Evolutionary conservation across 2,888 invertebrate genomes (phyloP), one percentile per base, ranked within the genome.

Genomic region (Tipula confusa): DNA sequence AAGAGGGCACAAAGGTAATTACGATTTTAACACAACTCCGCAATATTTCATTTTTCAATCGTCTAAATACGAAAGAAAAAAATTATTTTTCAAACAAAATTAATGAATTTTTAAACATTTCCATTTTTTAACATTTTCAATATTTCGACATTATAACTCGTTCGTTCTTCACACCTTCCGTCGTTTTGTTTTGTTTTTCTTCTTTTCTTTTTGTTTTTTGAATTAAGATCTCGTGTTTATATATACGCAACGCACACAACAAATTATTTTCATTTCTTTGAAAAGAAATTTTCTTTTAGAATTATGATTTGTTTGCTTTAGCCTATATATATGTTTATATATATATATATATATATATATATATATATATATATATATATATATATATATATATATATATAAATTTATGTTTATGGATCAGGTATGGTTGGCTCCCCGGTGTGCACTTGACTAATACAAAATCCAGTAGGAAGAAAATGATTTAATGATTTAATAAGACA

Each of bases 51-150:
- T 24, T 64, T 13, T 64, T 64, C 64, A 64, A 64, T 64, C 64
- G 64, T 64, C 64, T 24, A 64, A 18, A 2, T n/a, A n/a, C n/a
- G n/a, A n/a, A n/a, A n/a, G n/a, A n/a, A n/a, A 64, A 64, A 64
- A 24, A 64, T 64, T 18, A 64, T 64, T 24, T 64, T 64, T 64
- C 64, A 64, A 64, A 64, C 64, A 64, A 64, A 64, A 64, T 64
- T 64, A 64, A 64, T 64, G 64, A 64, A 64, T 64, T 64, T 64
- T 64, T 64, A 64, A 64, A 64, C 64, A 64, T 64, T 64, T 64
- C 18, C 24, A 64, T 64, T 64, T 64, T 64, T 64, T 64, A 64
- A 64, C 64, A 64, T 64, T 64, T 64, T 64, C 64, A 24, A 64
- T 64, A 64, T 64, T 64, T 64, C 64, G 64, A 64, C 64, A 64